These are phyloP conservation scores for pig (Sus scrofa) DNA, from an alignment of 2,113 vertebrate genomes.

Conservation along the genomic window DNA sequence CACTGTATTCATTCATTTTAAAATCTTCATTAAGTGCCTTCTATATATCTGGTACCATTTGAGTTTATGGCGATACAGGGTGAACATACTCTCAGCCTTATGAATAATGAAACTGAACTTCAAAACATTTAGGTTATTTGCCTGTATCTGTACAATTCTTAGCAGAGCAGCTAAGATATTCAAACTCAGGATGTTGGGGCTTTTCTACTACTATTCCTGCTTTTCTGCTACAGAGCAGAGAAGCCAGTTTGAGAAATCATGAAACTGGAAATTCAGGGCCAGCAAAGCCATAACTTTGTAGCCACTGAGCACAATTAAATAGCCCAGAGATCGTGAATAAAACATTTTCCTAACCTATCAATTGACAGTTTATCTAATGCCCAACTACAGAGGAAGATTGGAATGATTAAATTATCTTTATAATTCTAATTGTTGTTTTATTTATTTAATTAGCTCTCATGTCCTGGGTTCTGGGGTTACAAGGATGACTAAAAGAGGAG, in stretches of 20 bases:
- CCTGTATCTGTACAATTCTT: not conserved
- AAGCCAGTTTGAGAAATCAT: not conserved
- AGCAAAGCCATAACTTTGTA: not conserved
- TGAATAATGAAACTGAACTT: not conserved
- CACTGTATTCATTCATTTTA: not conserved
- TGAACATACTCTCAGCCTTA: not conserved
- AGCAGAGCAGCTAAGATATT: not conserved
- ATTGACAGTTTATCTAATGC: not conserved
- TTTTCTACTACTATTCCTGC: not conserved
- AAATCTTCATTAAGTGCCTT: not conserved
- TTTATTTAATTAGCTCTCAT: not conserved
- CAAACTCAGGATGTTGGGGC: not conserved
- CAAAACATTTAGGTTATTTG: not conserved
- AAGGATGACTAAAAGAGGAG: not conserved
- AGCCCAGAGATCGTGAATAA: not conserved
- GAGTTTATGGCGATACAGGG: not conserved
- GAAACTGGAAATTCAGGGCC: not conserved
- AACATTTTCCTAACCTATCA: not conserved
- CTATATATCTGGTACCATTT: not conserved
- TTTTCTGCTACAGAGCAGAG: not conserved
- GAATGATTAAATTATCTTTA: not conserved
- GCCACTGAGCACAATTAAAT: constrained; percentile 1
- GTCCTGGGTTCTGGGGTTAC: not conserved
- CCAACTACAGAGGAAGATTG: not conserved
- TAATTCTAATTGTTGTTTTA: not conserved